phyloP scores from a whole-genome alignment of 2,888 invertebrate genomes.

The Heteropelma amictum region DNA sequence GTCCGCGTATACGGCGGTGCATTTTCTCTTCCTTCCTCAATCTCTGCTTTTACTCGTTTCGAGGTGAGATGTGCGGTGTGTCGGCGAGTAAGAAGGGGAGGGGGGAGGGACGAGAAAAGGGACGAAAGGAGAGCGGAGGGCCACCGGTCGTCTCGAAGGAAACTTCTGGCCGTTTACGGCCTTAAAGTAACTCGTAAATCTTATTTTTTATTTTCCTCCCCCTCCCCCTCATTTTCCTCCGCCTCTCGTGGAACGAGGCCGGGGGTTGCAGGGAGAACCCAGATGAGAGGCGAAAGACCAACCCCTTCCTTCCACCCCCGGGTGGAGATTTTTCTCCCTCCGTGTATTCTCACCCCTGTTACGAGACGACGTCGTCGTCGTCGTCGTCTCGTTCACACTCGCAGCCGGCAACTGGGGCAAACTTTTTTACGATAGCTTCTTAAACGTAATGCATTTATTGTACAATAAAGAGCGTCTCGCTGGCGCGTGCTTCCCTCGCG shows the following conservation, averaged over 20 bases:
- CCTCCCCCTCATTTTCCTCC: too few species aligned
- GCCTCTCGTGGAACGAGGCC: not conserved
- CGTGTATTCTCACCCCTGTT: conserved; percentile 1
- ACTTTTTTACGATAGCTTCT: conserved; percentile 70
- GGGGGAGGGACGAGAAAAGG: conserved; percentile 26
- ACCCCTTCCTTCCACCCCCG: conserved; percentile 21
- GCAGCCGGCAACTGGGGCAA: conserved; percentile 66
- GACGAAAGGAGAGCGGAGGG: conserved; percentile 43
- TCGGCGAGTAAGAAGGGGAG: conserved; percentile 52
- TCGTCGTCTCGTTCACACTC: conserved; percentile 25
- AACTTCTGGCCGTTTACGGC: conserved; percentile 72
- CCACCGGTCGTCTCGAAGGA: conserved; percentile 68
- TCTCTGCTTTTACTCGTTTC: conserved; percentile 37
- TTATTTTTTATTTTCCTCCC: conserved; percentile 70
- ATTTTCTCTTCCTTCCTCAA: not conserved
- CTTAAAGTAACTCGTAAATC: conserved; percentile 75
- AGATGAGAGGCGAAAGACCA: not conserved
- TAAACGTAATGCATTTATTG: conserved; percentile 72
- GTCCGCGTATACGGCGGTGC: too few species aligned
- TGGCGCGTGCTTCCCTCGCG: conserved; percentile 18
- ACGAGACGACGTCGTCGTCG: conserved; percentile 13
- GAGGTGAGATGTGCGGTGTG: conserved; percentile 44
- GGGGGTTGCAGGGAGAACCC: not conserved
- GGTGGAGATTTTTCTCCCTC: conserved; percentile 25
- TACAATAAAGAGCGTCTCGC: conserved; percentile 64